Percentiles rank a stretch among this genome's conserved stretches.
phyloP scores from a whole-genome alignment of 2,888 invertebrate genomes.

The Carterocephalus palaemon region DNA sequence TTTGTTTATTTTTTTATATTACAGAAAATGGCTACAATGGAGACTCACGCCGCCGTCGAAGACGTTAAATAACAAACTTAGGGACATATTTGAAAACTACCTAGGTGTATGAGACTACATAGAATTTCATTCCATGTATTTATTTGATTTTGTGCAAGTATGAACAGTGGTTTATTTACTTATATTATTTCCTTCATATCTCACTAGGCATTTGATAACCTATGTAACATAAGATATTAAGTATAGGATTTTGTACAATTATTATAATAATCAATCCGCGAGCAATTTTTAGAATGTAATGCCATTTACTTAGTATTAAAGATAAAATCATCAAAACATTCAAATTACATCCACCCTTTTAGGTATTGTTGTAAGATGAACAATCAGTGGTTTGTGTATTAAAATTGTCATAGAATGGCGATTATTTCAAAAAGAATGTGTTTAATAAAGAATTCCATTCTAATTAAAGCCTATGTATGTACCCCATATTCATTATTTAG shows the following conservation, averaged over 20 bases:
- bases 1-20: slow-evolving; percentile 45
- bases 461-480: too few relatives aligned
- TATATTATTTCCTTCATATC: slow-evolving; percentile 19
- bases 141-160: slow-evolving; percentile 24
- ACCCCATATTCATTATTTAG: too few relatives aligned
- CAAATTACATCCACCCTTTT: too few relatives aligned
- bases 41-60: slow-evolving; percentile 70
- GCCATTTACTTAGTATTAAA: slow-evolving; percentile 12
- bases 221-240: slow-evolving; percentile 17
- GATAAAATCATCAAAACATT: neutral
- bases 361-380: neutral
- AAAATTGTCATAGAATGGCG: slow-evolving; percentile 1
- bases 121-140: slow-evolving; percentile 53
- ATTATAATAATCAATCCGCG: slow-evolving; percentile 15
- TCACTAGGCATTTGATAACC: slow-evolving; percentile 21
- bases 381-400: slow-evolving; percentile 1
- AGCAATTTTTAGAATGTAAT: slow-evolving; percentile 11
- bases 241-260: slow-evolving; percentile 23
- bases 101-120: slow-evolving; percentile 32
- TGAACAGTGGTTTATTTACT: slow-evolving; percentile 16
- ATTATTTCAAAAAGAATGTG: too few relatives aligned
- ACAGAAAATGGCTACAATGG: slow-evolving; percentile 74
- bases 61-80: slow-evolving; percentile 51
- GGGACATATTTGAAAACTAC: slow-evolving; percentile 19
- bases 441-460: too few relatives aligned